A percentile compares a stretch with the other conserved stretches of the same genome.
Evolutionary conservation across 2,888 invertebrate species (phyloP).

Genomic region (Notodonta ziczac): DNA sequence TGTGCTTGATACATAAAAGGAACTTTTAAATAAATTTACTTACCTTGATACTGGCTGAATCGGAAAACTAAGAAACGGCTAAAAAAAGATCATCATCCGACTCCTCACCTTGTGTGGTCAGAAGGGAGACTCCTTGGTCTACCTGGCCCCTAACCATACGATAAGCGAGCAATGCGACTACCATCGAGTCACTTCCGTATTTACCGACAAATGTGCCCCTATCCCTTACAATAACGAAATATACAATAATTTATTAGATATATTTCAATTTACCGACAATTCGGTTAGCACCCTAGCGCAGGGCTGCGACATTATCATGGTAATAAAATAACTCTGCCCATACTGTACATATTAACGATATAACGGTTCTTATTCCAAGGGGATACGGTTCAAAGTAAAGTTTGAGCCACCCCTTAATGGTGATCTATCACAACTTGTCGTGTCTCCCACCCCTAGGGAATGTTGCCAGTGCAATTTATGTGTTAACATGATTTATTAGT

Average conservation of each 20-base stretch:
- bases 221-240: conserved; percentile 41
- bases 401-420: conserved; percentile 27
- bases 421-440: conserved; percentile 69
- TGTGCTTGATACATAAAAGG: too few relatives aligned
- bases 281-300: conserved; percentile 66
- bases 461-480: conserved; percentile 76
- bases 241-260: conserved; percentile 79
- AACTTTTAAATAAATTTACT: too few relatives aligned
- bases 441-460: conserved; percentile 61
- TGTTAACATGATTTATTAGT: conserved; percentile 80
- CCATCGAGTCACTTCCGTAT: conserved; percentile 9
- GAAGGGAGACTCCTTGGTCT: too few relatives aligned
- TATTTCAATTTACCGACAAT: conserved; percentile 77
- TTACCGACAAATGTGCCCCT: conserved; percentile 15
- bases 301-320: conserved; percentile 70
- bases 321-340: conserved; percentile 62
- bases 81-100: too few relatives aligned
- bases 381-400: conserved; percentile 18
- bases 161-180: too few relatives aligned
- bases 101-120: too few relatives aligned
- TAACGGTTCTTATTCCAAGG: conserved; percentile 1
- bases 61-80: too few relatives aligned
- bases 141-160: too few relatives aligned
- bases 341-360: conserved; percentile 61
- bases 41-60: too few relatives aligned